Evolutionary conservation across 2,888 invertebrate genomes (phyloP).

Genomic region (Rhodophaea formosa): DNA sequence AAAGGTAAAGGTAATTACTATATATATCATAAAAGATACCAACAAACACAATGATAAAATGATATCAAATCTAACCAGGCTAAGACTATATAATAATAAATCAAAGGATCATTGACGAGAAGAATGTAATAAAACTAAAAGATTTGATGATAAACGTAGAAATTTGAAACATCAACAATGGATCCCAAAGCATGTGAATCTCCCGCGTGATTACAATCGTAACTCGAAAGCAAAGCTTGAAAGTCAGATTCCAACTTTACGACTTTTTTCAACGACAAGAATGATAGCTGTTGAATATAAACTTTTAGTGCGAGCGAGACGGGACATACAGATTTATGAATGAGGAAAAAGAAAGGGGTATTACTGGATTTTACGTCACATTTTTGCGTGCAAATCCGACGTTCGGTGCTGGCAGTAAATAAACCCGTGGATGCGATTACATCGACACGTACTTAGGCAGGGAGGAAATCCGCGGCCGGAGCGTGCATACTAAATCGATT

Average conservation of each 20-base stretch:
- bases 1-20: too few relatives aligned
- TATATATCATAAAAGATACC: too few relatives aligned
- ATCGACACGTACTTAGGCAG: constrained; percentile 1
- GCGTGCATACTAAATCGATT: constrained; percentile 9
- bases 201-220: background rate
- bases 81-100: background rate
- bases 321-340: background rate
- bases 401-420: background rate
- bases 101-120: background rate
- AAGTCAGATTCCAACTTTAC: background rate
- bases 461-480: constrained; percentile 7
- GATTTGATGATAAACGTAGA: background rate
- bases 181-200: background rate
- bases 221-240: background rate
- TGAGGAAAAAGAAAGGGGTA: background rate
- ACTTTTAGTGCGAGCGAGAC: background rate
- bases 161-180: constrained; percentile 5
- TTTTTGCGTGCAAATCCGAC: background rate
- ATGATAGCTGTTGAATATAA: background rate
- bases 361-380: background rate
- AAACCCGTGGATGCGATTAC: constrained; percentile 3
- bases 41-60: background rate
- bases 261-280: background rate
- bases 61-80: background rate
- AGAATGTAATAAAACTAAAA: background rate